phyloP scores from a whole-genome alignment of 1,140 invertebrate genomes.

The Chrysopa pallens region DNA sequence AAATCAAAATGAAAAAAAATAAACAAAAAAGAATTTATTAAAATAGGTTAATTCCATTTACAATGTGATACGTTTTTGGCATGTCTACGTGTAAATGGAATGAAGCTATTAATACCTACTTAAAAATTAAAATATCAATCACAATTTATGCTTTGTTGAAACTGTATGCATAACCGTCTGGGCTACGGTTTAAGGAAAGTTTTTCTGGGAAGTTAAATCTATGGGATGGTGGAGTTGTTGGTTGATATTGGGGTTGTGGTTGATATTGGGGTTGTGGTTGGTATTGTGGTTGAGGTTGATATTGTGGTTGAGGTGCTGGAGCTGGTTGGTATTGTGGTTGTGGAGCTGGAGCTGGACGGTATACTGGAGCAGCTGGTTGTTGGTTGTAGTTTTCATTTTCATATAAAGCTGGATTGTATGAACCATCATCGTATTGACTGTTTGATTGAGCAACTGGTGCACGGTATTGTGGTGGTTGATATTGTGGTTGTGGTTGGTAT shows the following conservation, averaged over 20 bases:
- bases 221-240: constrained; percentile 44
- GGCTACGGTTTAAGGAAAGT: constrained; percentile 61
- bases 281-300: constrained; percentile 20
- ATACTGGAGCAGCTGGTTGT: constrained; percentile 21
- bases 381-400: constrained; percentile 8
- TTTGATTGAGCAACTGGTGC: constrained; percentile 11
- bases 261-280: constrained; percentile 27
- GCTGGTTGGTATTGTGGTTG: constrained; percentile 22
- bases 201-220: constrained; percentile 67
- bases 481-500: constrained; percentile 30
- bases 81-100: too few species aligned
- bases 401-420: constrained; percentile 10
- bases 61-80: too few species aligned
- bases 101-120: too few species aligned
- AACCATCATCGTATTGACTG: constrained; percentile 23
- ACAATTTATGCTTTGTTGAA: constrained; percentile 40
- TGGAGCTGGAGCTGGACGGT: constrained; percentile 21
- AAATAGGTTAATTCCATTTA: too few species aligned
- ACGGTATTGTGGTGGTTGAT: constrained; percentile 38
- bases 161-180: constrained; percentile 65
- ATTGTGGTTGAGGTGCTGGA: constrained; percentile 19
- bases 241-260: constrained; percentile 20
- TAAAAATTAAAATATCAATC: background rate
- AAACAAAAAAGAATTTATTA: too few species aligned
- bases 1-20: too few species aligned